Conservation (phyloP, 1,140 invertebrate species). For the Pteromalus puparum region DNA sequence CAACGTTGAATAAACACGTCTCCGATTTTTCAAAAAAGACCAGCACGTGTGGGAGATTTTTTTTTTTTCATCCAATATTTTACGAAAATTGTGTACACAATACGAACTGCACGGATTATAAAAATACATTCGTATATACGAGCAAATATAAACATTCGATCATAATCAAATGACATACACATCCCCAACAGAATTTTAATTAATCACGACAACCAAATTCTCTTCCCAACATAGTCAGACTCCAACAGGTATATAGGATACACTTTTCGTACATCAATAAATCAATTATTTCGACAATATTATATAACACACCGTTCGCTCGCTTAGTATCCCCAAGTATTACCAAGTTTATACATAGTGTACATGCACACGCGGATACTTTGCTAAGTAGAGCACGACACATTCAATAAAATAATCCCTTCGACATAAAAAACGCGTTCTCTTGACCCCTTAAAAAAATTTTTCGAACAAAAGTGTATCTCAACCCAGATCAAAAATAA, state of each 20-base stretch:
- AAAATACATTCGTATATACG: too few relatives aligned
- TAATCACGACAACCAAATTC: not conserved
- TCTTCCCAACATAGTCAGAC: not conserved
- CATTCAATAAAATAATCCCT: not conserved
- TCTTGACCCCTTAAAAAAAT: too few relatives aligned
- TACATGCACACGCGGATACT: not conserved
- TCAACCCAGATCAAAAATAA: not conserved
- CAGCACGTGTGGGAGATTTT: too few relatives aligned
- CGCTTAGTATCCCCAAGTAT: not conserved
- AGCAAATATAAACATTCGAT: too few relatives aligned
- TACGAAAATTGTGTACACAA: too few relatives aligned
- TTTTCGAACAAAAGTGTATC: not conserved
- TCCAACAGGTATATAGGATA: not conserved
- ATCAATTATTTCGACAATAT: not conserved
- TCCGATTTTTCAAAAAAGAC: too few relatives aligned
- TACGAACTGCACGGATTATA: too few relatives aligned
- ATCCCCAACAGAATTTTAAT: too few relatives aligned
- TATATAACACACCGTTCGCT: not conserved
- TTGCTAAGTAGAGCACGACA: not conserved
- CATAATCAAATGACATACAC: too few relatives aligned
- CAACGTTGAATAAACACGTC: too few relatives aligned
- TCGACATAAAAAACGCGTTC: too few relatives aligned
- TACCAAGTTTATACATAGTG: not conserved
- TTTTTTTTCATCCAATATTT: too few relatives aligned
- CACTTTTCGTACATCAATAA: not conserved